Conservation (phyloP, 2,113 vertebrate species). For the Rhadina sibilatrix region DNA sequence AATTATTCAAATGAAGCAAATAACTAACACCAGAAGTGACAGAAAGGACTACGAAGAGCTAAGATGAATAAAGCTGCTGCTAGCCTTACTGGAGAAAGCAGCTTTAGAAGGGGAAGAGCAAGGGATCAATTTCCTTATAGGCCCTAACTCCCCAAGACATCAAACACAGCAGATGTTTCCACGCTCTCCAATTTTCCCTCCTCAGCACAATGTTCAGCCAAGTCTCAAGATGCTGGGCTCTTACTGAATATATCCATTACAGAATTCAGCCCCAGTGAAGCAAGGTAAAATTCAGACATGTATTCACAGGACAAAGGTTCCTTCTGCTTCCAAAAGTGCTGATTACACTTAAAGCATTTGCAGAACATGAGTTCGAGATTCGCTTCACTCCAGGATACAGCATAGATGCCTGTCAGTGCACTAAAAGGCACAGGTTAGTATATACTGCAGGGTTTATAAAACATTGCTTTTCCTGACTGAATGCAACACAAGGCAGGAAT, state of each 20-base stretch:
- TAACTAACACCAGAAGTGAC: not conserved
- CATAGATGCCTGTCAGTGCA: not conserved
- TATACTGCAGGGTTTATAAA: not conserved
- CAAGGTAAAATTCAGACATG: not conserved
- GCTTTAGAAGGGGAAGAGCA: not conserved
- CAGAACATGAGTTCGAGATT: not conserved
- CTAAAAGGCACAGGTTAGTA: not conserved
- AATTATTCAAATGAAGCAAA: not conserved
- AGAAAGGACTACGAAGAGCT: not conserved
- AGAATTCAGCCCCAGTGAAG: not conserved
- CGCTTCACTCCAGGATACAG: not conserved
- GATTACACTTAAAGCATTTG: not conserved
- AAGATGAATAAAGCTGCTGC: not conserved
- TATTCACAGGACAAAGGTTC: not conserved
- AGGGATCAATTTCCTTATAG: not conserved
- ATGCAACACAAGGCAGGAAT: not conserved
- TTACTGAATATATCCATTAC: not conserved
- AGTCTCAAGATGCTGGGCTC: not conserved
- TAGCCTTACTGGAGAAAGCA: not conserved
- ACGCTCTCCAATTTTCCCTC: not conserved
- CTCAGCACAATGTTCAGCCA: rapidly evolving
- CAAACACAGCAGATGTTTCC: not conserved
- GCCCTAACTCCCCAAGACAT: not conserved
- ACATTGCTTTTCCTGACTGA: not conserved
- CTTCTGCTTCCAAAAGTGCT: not conserved